phyloP scores from a whole-genome alignment of 2,888 invertebrate genomes.

The Endomychus coccineus region DNA sequence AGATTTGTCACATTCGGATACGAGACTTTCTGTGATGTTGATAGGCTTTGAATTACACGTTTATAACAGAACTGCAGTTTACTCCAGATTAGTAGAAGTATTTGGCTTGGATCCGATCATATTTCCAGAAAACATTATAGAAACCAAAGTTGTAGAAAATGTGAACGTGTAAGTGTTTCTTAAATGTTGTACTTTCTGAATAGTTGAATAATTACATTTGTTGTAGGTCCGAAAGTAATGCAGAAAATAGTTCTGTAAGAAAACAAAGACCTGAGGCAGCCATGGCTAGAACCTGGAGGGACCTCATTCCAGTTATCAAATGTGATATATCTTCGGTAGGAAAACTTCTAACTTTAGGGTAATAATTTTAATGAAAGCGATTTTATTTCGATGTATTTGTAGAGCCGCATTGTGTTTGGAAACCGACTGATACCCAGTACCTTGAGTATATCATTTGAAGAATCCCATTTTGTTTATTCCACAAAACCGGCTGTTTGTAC shows the following conservation, averaged over 20 bases:
- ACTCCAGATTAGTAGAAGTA: conserved; percentile 76
- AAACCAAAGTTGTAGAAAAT: conserved; percentile 11
- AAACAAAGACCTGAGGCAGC: conserved; percentile 68
- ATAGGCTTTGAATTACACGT: conserved; percentile 94
- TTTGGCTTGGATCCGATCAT: conserved; percentile 80
- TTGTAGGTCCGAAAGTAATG: conserved; percentile 27
- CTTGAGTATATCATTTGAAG: conserved; percentile 84
- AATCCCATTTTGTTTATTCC: conserved; percentile 89
- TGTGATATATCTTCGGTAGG: conserved; percentile 79
- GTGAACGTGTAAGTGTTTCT: conserved; percentile 10
- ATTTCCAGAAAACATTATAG: conserved; percentile 48
- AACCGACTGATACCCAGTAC: conserved; percentile 92
- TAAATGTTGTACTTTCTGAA: background rate
- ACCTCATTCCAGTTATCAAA: conserved; percentile 94
- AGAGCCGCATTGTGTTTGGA: conserved; percentile 90
- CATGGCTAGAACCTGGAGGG: conserved; percentile 86
- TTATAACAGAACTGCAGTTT: conserved; percentile 85
- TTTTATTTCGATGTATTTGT: conserved; percentile 13
- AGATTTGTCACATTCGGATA: conserved; percentile 95
- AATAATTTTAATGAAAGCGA: background rate
- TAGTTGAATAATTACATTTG: background rate
- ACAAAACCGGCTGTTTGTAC: conserved; percentile 92
- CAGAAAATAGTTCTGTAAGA: conserved; percentile 28
- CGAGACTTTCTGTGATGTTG: conserved; percentile 79
- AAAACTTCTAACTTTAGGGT: conserved; percentile 18